Evolutionary conservation across 2,797 vertebrate species (phyloP).

Genomic region (Microctenopoma steveboyesi): DNA sequence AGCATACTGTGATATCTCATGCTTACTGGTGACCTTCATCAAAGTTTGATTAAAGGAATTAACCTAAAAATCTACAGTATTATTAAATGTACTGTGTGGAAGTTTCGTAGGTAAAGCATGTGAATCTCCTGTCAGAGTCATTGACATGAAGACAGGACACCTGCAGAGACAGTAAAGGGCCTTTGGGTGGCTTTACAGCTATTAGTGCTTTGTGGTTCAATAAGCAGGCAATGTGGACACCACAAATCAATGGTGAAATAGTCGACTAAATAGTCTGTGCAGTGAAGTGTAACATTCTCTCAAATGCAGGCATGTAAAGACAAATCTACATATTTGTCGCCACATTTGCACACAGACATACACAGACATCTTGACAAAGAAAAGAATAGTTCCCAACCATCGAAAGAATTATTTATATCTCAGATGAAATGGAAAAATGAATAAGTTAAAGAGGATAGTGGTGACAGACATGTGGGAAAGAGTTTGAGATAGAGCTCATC

Average conservation of each 20-base stretch:
- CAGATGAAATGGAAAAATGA: constrained; percentile 47
- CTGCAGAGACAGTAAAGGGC: constrained; percentile 40
- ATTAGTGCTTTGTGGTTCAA: constrained; percentile 62
- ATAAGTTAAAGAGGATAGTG: constrained; percentile 62
- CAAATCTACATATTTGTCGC: constrained; percentile 4
- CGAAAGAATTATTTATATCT: constrained; percentile 38
- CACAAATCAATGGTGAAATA: constrained; percentile 62
- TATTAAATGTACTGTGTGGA: neutral
- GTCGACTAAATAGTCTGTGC: constrained; percentile 47
- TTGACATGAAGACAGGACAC: constrained; percentile 30
- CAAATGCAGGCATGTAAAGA: constrained; percentile 40
- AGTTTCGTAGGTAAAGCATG: constrained; percentile 14
- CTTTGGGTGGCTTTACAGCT: constrained; percentile 35
- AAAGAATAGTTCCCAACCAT: constrained; percentile 63
- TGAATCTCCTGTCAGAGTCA: neutral
- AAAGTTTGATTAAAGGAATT: constrained; percentile 2
- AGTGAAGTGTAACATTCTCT: constrained; percentile 42
- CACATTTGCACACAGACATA: constrained; percentile 7
- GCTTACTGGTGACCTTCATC: neutral
- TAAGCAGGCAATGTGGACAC: constrained; percentile 64
- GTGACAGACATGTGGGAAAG: constrained; percentile 62
- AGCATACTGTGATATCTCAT: neutral
- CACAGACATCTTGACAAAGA: constrained; percentile 28
- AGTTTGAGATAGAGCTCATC: constrained; percentile 63
- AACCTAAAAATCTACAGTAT: neutral